phyloP scores from a whole-genome alignment of 2,113 vertebrate genomes.

The Ceuthmochares aereus region DNA sequence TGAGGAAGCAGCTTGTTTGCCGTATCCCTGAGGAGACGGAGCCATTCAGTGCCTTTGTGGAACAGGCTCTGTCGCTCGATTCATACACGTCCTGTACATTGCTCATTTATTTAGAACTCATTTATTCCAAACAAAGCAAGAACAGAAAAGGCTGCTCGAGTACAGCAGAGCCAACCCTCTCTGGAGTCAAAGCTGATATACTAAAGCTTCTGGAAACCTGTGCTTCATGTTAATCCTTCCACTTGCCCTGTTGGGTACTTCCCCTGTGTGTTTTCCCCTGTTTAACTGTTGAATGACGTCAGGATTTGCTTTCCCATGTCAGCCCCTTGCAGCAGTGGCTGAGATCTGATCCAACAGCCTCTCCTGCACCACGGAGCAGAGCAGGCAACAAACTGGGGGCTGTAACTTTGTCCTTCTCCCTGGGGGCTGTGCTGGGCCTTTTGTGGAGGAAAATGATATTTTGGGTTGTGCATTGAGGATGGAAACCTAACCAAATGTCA shows the following conservation, averaged over 20 bases:
- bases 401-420: fast-evolving
- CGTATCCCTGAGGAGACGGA: neutral
- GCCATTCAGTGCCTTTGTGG: neutral
- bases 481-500: neutral
- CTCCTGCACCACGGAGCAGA: neutral
- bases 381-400: neutral
- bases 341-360: neutral
- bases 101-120: neutral
- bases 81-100: neutral
- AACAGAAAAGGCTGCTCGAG: neutral
- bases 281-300: neutral
- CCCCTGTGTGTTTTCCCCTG: neutral
- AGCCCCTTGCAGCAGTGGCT: neutral
- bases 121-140: neutral
- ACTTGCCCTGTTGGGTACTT: neutral
- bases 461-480: neutral
- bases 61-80: neutral
- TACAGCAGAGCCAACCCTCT: neutral
- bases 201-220: neutral
- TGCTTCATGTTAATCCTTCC: neutral
- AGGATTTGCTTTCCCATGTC: neutral
- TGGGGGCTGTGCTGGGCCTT: neutral
- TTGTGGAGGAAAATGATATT: neutral
- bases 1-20: neutral
- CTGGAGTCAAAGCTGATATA: neutral